Conservation (phyloP, 1,140 invertebrate species). For the Anastatus disparis region DNA sequence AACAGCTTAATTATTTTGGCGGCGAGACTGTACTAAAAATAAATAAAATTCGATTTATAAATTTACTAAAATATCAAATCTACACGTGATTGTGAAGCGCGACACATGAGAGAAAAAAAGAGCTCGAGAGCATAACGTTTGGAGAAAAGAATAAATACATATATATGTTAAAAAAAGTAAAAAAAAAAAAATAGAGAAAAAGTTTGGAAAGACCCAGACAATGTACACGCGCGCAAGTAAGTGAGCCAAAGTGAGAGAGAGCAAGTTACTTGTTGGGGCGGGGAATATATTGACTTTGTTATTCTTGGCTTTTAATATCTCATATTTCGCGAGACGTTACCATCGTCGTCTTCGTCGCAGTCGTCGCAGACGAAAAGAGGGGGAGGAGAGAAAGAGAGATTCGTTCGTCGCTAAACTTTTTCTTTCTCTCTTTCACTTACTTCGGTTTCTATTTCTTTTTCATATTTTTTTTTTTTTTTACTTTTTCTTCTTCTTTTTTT, state of each 20-base stretch:
- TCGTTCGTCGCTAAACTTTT: conserved; percentile 10
- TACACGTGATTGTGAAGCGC: conserved; percentile 17
- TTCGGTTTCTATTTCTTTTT: neutral
- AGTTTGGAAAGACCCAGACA: conserved; percentile 30
- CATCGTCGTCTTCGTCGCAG: neutral
- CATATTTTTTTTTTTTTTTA: neutral
- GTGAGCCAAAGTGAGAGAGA: too few relatives aligned
- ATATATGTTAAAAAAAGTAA: neutral
- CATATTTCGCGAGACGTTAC: conserved; percentile 37
- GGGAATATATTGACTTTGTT: conserved; percentile 37
- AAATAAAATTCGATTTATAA: too few relatives aligned
- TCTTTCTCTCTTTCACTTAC: neutral
- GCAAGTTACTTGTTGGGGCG: too few relatives aligned
- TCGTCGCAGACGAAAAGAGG: neutral
- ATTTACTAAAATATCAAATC: too few relatives aligned
- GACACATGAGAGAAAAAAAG: neutral
- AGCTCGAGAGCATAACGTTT: too few relatives aligned
- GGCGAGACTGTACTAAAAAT: too few relatives aligned
- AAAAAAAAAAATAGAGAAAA: conserved; percentile 26
- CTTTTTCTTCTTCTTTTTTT: neutral
- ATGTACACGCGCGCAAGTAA: conserved; percentile 34
- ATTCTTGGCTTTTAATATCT: conserved; percentile 45
- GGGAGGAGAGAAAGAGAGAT: too few relatives aligned
- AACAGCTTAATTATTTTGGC: too few relatives aligned
- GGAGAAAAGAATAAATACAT: too few relatives aligned